Conservation (phyloP, 2,888 invertebrate genomes). For the Cheilosia vernalis region DNA sequence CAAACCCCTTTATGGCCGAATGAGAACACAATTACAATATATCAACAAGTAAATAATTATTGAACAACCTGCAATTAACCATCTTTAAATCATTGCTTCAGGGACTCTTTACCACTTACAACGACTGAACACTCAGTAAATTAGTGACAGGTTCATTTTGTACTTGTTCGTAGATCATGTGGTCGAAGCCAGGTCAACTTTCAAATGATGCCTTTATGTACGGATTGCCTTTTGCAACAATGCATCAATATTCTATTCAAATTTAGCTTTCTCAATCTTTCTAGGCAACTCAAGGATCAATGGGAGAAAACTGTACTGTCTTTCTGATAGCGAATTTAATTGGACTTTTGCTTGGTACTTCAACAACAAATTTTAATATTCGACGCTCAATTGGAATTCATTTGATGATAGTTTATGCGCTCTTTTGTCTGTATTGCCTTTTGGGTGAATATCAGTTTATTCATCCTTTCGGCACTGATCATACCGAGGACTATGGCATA, state of each 20-base stretch:
- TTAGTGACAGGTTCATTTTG: no score
- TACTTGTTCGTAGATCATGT: no score
- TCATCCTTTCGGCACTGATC: slow-evolving; percentile 63
- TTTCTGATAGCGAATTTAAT: slow-evolving; percentile 76
- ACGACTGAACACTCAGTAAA: no score
- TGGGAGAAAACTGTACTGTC: slow-evolving; percentile 77
- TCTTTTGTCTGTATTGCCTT: slow-evolving; percentile 40
- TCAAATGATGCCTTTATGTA: no score
- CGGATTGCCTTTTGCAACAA: background rate
- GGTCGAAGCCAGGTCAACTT: no score
- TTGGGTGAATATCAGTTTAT: slow-evolving; percentile 53
- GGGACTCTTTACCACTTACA: no score
- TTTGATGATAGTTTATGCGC: slow-evolving; percentile 24
- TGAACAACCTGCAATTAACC: no score
- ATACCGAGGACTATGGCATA: slow-evolving; percentile 58
- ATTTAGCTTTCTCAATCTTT: background rate
- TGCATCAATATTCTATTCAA: background rate
- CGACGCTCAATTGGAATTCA: slow-evolving; percentile 49
- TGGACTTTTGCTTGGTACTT: slow-evolving; percentile 72
- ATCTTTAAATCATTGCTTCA: no score
- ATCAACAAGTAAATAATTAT: no score
- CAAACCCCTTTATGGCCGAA: no score
- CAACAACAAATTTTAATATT: slow-evolving; percentile 76
- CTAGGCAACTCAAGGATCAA: slow-evolving; percentile 76
- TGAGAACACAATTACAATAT: no score